Conservation (phyloP, 2,797 vertebrate genomes). For the Clarias fuscus region DNA sequence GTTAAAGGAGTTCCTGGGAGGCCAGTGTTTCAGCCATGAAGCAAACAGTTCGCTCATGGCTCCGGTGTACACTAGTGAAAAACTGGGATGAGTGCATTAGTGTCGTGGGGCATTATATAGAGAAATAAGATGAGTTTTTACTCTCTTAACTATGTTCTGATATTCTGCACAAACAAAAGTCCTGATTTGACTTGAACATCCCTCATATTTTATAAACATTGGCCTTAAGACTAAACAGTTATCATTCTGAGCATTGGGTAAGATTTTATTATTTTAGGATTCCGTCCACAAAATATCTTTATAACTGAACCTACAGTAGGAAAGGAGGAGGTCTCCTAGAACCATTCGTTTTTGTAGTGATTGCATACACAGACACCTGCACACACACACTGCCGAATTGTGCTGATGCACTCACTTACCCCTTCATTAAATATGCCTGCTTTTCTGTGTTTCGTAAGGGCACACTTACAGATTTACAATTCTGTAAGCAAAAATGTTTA, state of each 20-base stretch:
- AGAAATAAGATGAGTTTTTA: too few species aligned
- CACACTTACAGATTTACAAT: neutral
- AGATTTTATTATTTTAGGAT: neutral
- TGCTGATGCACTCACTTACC: neutral
- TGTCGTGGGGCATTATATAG: too few species aligned
- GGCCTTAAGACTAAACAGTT: neutral
- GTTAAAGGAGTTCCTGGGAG: too few species aligned
- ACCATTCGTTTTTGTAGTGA: neutral
- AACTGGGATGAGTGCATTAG: too few species aligned
- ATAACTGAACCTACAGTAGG: neutral
- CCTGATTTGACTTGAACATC: too few species aligned
- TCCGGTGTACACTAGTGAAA: too few species aligned
- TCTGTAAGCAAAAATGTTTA: neutral
- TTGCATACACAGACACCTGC: neutral
- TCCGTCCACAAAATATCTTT: neutral
- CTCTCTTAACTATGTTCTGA: too few species aligned
- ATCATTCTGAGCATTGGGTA: neutral
- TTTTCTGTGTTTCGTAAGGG: neutral
- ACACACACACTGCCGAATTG: neutral
- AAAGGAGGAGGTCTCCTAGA: constrained; percentile 1
- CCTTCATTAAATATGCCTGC: neutral
- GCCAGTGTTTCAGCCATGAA: too few species aligned
- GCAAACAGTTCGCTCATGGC: too few species aligned
- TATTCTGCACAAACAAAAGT: too few species aligned
- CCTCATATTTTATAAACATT: neutral